Evolutionary conservation across 1,140 invertebrate genomes (phyloP).

Genomic region (Leptestheria dahalacensis): DNA sequence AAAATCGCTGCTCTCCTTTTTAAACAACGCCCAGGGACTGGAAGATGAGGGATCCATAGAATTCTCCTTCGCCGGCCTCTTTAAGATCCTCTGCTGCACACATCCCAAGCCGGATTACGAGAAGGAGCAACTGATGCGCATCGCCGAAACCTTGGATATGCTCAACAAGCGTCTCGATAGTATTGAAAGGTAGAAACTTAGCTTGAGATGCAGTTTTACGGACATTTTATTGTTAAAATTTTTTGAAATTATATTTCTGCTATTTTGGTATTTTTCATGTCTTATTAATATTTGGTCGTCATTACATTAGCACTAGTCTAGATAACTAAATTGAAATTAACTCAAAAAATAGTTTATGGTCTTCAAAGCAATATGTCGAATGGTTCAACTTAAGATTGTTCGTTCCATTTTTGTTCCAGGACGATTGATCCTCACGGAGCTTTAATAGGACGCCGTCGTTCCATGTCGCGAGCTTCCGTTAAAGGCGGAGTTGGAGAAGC

Average conservation of each 20-base stretch:
- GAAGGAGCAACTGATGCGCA: slow-evolving; percentile 24
- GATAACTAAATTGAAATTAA: slow-evolving; percentile 18
- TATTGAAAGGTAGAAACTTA: slow-evolving; percentile 24
- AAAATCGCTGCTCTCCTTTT: slow-evolving; percentile 19
- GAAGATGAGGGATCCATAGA: slow-evolving; percentile 31
- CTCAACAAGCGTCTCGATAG: slow-evolving; percentile 24
- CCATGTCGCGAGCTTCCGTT: slow-evolving; percentile 24
- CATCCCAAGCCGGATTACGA: slow-evolving; percentile 39
- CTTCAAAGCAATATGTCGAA: no score
- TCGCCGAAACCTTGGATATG: slow-evolving; percentile 26
- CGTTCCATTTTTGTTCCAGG: no score
- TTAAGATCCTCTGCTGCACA: slow-evolving; percentile 31
- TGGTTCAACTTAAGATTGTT: no score
- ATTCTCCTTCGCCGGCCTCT: slow-evolving; percentile 30
- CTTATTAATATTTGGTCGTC: slow-evolving; percentile 63
- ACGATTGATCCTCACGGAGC: slow-evolving; percentile 41
- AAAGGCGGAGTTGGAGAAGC: background rate
- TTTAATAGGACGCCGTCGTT: slow-evolving; percentile 37
- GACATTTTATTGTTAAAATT: background rate
- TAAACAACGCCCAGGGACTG: background rate
- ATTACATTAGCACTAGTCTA: slow-evolving; percentile 18
- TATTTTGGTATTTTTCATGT: slow-evolving; percentile 57
- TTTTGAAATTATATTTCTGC: slow-evolving; percentile 37
- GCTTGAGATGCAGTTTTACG: background rate
- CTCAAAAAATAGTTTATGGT: slow-evolving; percentile 17